These are phyloP conservation scores for Eubucco bourcierii DNA, from an alignment of 2,113 vertebrate species.

Conservation along the genomic window DNA sequence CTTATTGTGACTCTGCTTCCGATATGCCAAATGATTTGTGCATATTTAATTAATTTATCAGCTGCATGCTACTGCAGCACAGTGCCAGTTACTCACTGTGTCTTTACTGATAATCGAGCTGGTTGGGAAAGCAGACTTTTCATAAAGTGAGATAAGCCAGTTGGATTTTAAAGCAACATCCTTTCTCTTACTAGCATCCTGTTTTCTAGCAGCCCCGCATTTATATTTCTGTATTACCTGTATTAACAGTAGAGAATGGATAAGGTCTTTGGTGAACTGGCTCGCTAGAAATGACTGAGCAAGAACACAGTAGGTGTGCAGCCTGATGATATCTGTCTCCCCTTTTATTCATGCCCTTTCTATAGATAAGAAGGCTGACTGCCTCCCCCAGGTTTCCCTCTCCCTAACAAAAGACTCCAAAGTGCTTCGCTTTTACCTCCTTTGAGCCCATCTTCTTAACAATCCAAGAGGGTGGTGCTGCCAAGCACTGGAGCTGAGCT, in stretches of 20 bases:
- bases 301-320: background rate
- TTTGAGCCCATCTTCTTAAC: background rate
- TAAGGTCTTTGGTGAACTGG: background rate
- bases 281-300: background rate
- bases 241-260: background rate
- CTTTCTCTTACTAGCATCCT: background rate
- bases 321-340: background rate
- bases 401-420: background rate
- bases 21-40: background rate
- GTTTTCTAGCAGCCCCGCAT: background rate
- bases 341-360: background rate
- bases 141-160: background rate
- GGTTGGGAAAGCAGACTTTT: background rate
- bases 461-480: background rate
- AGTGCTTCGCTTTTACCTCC: background rate
- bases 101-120: background rate
- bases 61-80: background rate
- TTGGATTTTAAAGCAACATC: background rate
- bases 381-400: background rate
- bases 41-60: conserved; percentile 24
- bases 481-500: background rate
- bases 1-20: background rate
- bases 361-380: background rate
- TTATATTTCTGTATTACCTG: background rate
- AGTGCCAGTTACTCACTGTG: background rate